phyloP scores from a whole-genome alignment of 2,797 vertebrate genomes.

The Tangara arthus region DNA sequence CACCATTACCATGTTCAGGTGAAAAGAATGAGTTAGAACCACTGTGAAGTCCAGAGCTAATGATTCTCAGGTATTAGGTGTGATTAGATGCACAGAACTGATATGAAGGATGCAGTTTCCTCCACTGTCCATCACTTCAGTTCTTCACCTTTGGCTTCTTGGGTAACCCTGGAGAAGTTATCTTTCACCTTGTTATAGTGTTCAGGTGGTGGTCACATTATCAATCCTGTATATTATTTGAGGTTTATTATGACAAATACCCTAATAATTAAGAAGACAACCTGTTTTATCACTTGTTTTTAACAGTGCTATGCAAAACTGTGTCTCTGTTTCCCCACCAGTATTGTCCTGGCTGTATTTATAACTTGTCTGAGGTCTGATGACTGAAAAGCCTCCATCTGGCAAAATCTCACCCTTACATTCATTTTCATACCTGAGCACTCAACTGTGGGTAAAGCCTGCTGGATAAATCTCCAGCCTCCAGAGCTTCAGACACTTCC shows the following conservation, averaged over 20 bases:
- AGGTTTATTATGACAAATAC: neutral
- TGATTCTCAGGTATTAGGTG: neutral
- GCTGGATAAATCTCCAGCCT: slow-evolving; percentile 75
- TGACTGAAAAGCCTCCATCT: neutral
- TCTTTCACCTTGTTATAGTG: neutral
- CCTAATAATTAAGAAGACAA: neutral
- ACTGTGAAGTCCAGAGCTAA: neutral
- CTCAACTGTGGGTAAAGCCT: slow-evolving; percentile 83
- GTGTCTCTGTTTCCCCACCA: neutral
- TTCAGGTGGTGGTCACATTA: neutral
- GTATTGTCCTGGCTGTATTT: neutral
- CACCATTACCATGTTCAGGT: neutral
- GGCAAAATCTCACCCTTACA: neutral
- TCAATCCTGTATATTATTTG: neutral
- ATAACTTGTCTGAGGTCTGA: neutral
- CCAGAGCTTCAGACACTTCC: slow-evolving; percentile 86
- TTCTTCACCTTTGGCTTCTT: neutral
- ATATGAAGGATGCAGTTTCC: neutral
- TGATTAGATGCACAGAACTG: neutral
- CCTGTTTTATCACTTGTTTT: neutral
- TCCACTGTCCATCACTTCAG: neutral
- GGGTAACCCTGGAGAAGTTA: neutral
- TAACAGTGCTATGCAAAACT: neutral
- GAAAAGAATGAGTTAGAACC: neutral
- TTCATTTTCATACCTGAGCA: slow-evolving; percentile 76